Base-by-base conservation (phyloP, 1,140 invertebrate species). In the Drosophila quadrilineata region DNA sequence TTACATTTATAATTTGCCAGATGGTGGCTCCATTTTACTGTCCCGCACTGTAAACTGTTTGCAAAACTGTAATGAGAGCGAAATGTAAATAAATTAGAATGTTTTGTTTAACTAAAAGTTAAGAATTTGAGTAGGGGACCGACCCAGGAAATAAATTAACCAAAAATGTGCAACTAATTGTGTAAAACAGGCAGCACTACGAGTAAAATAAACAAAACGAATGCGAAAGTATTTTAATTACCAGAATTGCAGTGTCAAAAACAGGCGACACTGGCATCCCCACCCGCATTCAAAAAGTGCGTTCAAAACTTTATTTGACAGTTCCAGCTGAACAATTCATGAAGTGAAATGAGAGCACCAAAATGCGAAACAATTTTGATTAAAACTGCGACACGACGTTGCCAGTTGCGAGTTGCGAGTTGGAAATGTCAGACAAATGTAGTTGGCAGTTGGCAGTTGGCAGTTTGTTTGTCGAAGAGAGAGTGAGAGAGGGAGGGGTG, bases 231-330 rank as follows among this genome's bases (percentile, higher is more conserved):
- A 84, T 87, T 87, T 87, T 87, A 82, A 87, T 87, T 87, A 73
- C 71, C 67, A 50, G 33, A 54, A 87, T 70, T 54, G 65, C 58
- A 64, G 33, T 69, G 73, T 73, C 82, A 64, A 38, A 62, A 36
- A 45, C 35, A 41, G 12, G 10, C 17, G 46, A 5, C 43, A 28
- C 10, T 12, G 33, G 19, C 19, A 24, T 17, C 21, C 10, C 46
- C 31, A 6, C 19, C 17, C 12, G 21, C n/a, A 21, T 16, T 2
- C 43, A 33, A 56, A 38, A 65, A 53, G 65, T 69, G 71, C 74
- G 70, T 85, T n/a, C 75, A 64, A 79, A 85, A 85, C 74, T 86
- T 85, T 79, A 85, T 85, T 85, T 85, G 79, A 79, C 79, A 85
- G 79, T 85, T 85, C 52, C 69, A 74, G 67, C 76, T 82, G 74